Evolutionary conservation across 1,140 invertebrate genomes (phyloP), one percentile per base, ranked within the genome.

Genomic region (Drosophila erecta): DNA sequence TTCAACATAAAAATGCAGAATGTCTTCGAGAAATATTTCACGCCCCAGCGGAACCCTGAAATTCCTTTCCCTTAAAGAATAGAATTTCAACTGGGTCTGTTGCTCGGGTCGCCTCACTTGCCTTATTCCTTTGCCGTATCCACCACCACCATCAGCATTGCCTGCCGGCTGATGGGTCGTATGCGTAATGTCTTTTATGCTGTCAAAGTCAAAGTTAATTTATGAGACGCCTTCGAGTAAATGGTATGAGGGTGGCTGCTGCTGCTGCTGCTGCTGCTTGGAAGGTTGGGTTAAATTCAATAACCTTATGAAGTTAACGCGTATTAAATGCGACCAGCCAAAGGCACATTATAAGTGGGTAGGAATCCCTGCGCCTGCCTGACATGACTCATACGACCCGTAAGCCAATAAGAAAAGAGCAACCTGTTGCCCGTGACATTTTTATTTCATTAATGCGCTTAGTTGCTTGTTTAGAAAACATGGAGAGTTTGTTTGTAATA

Each of bases 131-230:
- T n/a, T n/a, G n/a, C n/a, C n/a, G n/a, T n/a, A n/a, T n/a, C n/a
- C n/a, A n/a, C 12, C 35, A n/a, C 1, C 30, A 15, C 22, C 41
- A 41, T 10, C 11, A 0, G 14, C 10, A 15, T 11, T 37, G 22
- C 30, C 37, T 27, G n/a, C 40, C 27, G 40, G 49, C 55, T 65
- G 65, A 65, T 61, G 30, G 77, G 49, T 61, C 81, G 72, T 85
- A 86, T 85, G 77, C 81, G 61, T 85, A 84, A 85, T 86, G 62
- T 76, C 58, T 77, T 85, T 81, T 73, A 85, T 79, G 80, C 80
- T 79, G 76, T 71, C 59, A 84, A 84, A 79, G 81, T 86, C 77
- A 77, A 86, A 85, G 58, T 81, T 84, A 84, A 84, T 84, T 84
- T 84, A 60, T 64, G 58, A 44, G 70, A 57, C 41, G 35, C 54